A percentile compares a stretch with the other conserved stretches of the same genome.
phyloP scores from a whole-genome alignment of 2,113 vertebrate genomes.

The Benitochromis conjunctus region DNA sequence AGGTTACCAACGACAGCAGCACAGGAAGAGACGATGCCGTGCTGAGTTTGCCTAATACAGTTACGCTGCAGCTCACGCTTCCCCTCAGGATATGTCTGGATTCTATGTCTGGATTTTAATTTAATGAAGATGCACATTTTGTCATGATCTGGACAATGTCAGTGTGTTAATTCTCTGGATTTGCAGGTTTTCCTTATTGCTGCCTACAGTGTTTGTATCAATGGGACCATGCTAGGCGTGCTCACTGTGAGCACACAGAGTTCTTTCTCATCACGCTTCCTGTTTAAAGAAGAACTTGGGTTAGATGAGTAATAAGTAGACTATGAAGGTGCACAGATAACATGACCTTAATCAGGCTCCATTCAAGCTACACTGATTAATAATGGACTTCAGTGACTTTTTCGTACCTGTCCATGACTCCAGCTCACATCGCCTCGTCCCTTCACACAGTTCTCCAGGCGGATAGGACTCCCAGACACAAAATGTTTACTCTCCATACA shows the following conservation, averaged over 20 bases:
- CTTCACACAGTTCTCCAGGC: constrained; percentile 85
- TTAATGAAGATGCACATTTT: background rate
- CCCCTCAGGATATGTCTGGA: background rate
- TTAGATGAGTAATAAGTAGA: background rate
- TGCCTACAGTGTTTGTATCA: background rate
- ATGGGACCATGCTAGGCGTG: background rate
- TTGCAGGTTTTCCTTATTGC: background rate
- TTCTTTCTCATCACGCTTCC: background rate
- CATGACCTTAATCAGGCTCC: background rate
- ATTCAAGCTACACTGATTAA: background rate
- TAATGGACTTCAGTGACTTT: background rate
- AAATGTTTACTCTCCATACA: constrained; percentile 91
- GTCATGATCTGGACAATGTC: background rate
- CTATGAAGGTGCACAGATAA: fast-evolving
- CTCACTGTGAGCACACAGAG: background rate
- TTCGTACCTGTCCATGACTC: constrained; percentile 87
- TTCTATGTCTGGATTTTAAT: background rate
- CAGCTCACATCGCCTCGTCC: constrained; percentile 82
- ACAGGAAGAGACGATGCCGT: background rate
- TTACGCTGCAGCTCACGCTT: background rate
- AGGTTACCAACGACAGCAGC: background rate
- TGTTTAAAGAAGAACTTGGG: background rate
- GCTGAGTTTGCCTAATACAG: background rate
- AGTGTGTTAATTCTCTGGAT: background rate
- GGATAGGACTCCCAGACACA: constrained; percentile 82